These are phyloP conservation scores for Ostrea edulis DNA, from an alignment of 1,140 invertebrate genomes.

Conservation along the genomic window DNA sequence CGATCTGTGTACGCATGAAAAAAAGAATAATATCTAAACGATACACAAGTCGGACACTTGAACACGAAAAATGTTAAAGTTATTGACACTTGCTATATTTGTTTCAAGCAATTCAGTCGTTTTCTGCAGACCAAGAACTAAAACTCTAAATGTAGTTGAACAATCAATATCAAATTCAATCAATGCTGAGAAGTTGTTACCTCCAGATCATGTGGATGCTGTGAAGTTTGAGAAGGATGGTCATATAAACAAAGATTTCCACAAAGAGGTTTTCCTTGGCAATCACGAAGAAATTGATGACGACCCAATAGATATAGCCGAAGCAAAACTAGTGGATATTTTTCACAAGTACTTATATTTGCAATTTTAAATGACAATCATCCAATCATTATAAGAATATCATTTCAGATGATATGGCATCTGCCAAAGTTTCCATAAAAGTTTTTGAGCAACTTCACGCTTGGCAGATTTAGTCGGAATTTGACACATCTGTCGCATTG, in stretches of 20 bases:
- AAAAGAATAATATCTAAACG: not conserved
- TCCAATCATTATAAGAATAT: too few relatives aligned
- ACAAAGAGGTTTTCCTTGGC: slow-evolving; percentile 78
- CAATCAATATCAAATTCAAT: slow-evolving; percentile 39
- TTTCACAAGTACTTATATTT: slow-evolving; percentile 68
- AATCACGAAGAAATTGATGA: slow-evolving; percentile 76
- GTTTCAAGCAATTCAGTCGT: not conserved
- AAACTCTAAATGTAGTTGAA: not conserved
- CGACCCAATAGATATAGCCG: slow-evolving; percentile 62
- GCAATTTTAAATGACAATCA: too few relatives aligned
- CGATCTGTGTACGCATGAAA: slow-evolving; percentile 44
- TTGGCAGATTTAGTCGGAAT: too few relatives aligned
- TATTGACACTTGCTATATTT: not conserved
- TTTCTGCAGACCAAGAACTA: slow-evolving; percentile 12
- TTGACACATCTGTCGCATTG: too few relatives aligned
- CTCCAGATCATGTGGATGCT: slow-evolving; percentile 77
- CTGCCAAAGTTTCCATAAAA: too few relatives aligned
- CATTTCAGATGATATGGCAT: too few relatives aligned
- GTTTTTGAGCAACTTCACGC: too few relatives aligned
- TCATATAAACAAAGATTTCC: slow-evolving; percentile 77
- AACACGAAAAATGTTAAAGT: not conserved
- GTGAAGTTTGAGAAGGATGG: slow-evolving; percentile 78
- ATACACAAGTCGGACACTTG: not conserved
- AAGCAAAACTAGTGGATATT: slow-evolving; percentile 73
- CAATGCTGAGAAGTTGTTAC: slow-evolving; percentile 69